Evolutionary conservation across 2,797 vertebrate genomes (phyloP), one percentile per base, ranked within the genome.

Genomic region (Tokudaia muenninki): DNA sequence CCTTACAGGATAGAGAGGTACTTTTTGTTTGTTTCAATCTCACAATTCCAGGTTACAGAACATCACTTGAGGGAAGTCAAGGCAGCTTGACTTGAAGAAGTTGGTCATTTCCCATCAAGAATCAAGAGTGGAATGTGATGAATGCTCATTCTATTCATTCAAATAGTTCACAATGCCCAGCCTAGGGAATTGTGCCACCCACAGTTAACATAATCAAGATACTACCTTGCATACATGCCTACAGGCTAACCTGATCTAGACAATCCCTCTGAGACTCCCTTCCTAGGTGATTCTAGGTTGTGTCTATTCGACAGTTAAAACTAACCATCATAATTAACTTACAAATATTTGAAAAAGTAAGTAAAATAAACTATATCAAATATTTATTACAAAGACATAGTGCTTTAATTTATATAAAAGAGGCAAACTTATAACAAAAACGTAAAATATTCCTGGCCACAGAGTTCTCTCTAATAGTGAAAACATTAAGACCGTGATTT

Each of bases 371-470:
- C n/a, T 52, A 0, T 65, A 65, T 47, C 5, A 96, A 87, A 52
- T 72, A 88, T 75, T 72, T 95, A 84, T 97, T 94, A 59, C 10
- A 94, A 92, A 70, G 34, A 81, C 63, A 59, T 91, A 96, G 16
- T 2, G 16, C 44, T 83, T 0, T 80, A 90, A 94, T 95, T 94
- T 31, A 52, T 80, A 7, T 75, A 90, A 92, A 59, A 59, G 57
- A 21, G 19, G 57, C 7, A 95, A 13, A 22, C n/a, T 92, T 78
- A 61, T 61, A 87, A 80, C 31, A 74, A 72, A 55, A 52, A 47
- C 89, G 72, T 79, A 77, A 81, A 96, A 80, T 74, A n/a, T 92
- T 92, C 87, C 47, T 94, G 70, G 21, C 41, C 70, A 82, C 41
- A 72, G 82, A 52, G 37, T 87, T 87, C 87, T 89, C 34, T 89